Percentiles rank a stretch among this genome's conserved stretches.
Conservation (phyloP, 1,140 invertebrate genomes). For the Brachionus koreanus region DNA sequence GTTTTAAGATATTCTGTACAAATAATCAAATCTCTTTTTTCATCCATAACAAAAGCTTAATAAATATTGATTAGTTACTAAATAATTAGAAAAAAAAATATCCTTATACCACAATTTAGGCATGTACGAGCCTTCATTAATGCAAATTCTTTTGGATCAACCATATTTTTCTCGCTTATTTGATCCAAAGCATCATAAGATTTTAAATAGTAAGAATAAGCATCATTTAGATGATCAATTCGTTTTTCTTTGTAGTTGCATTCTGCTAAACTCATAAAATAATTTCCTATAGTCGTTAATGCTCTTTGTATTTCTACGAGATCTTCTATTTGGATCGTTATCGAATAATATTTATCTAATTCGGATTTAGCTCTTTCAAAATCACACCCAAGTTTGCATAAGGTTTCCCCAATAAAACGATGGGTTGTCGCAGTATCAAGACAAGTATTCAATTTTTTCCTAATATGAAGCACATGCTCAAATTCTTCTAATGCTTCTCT, state of each 20-base stretch:
- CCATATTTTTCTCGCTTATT: constrained; percentile 25
- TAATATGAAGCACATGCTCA: background rate
- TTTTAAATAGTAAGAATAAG: constrained; percentile 33
- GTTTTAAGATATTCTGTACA: constrained; percentile 37
- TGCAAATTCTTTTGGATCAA: constrained; percentile 40
- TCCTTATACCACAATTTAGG: constrained; percentile 19
- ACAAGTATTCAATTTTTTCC: background rate
- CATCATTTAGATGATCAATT: constrained; percentile 32
- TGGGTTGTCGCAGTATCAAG: constrained; percentile 21
- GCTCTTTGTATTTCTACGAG: constrained; percentile 38
- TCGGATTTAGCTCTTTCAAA: constrained; percentile 27
- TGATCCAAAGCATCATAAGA: constrained; percentile 29
- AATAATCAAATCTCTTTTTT: constrained; percentile 39
- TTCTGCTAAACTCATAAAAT: constrained; percentile 37
- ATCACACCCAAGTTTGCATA: constrained; percentile 29
- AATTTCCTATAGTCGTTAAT: constrained; percentile 30
- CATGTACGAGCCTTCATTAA: constrained; percentile 41
- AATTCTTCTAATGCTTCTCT: constrained; percentile 37
- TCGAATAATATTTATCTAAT: constrained; percentile 30
- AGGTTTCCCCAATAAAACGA: constrained; percentile 35
- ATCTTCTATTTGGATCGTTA: constrained; percentile 20
- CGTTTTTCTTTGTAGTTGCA: constrained; percentile 37
- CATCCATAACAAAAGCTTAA: constrained; percentile 41
- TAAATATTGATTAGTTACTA: background rate
- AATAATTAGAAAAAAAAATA: background rate